Conservation (phyloP, 2,797 vertebrate genomes). For the Telmatherina bonti region DNA sequence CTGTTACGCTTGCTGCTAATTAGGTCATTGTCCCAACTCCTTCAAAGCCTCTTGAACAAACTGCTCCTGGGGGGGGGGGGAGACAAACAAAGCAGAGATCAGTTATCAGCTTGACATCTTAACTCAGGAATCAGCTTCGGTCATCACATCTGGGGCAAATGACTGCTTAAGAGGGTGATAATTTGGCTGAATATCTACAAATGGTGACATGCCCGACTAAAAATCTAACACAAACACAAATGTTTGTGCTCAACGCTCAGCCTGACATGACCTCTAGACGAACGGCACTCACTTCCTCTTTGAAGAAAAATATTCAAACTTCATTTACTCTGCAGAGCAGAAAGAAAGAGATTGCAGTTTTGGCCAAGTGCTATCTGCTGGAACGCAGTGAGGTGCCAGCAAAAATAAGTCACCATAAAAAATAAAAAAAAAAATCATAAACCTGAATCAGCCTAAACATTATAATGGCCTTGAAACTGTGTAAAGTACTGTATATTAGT, state of each 20-base stretch:
- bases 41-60: conserved; percentile 43
- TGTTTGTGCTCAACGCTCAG: conserved; percentile 48
- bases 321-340: background rate
- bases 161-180: conserved; percentile 6
- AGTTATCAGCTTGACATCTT: conserved; percentile 36
- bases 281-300: conserved; percentile 1
- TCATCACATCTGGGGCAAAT: conserved; percentile 15
- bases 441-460: background rate
- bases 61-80: conserved; percentile 56
- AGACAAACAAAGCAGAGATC: conserved; percentile 57
- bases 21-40: conserved; percentile 69
- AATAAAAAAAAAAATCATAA: conserved; percentile 23
- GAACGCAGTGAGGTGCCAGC: background rate
- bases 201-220: conserved; percentile 10
- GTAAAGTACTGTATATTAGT: background rate
- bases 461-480: background rate
- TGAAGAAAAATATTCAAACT: conserved; percentile 19
- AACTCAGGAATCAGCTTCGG: conserved; percentile 10
- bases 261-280: conserved; percentile 24
- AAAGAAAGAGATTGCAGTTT: background rate
- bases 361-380: conserved; percentile 4
- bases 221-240: conserved; percentile 20
- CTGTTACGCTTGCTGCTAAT: conserved; percentile 17
- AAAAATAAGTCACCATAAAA: too few species aligned
- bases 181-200: conserved; percentile 11